A percentile compares a stretch with the other conserved stretches of the same genome.
Evolutionary conservation across 2,797 vertebrate species (phyloP).

Genomic region (Chiloscyllium punctatum): DNA sequence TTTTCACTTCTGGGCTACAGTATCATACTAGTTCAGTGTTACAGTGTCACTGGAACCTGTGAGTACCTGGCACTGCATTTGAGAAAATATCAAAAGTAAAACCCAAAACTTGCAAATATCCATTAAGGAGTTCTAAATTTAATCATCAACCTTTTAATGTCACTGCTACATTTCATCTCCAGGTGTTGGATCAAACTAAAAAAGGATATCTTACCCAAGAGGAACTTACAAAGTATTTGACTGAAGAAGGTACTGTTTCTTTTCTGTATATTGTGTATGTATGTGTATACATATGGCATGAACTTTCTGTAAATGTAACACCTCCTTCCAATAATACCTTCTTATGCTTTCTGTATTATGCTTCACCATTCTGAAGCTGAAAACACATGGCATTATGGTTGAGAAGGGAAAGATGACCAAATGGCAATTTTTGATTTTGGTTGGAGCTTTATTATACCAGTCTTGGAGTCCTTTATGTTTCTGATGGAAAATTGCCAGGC

Average conservation of each 20-base stretch:
- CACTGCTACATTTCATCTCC: conserved; percentile 39
- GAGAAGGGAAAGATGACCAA: neutral
- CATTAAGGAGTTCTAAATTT: neutral
- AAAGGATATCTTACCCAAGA: conserved; percentile 73
- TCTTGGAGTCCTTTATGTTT: neutral
- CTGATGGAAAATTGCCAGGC: neutral
- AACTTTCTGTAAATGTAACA: neutral
- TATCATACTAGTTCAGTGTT: neutral
- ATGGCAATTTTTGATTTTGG: neutral
- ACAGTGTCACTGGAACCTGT: neutral
- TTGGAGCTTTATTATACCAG: neutral
- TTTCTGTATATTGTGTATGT: neutral
- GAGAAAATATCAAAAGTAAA: neutral
- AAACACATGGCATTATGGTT: neutral
- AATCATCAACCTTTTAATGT: conserved; percentile 39
- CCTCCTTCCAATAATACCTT: neutral
- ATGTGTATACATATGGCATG: neutral
- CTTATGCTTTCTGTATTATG: neutral
- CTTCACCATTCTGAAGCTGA: neutral
- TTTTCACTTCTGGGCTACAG: neutral
- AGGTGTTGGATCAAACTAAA: conserved; percentile 81
- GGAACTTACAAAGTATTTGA: conserved; percentile 74
- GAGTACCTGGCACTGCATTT: neutral
- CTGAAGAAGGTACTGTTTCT: conserved; percentile 71
- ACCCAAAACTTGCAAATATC: neutral